Evolutionary conservation across 2,113 vertebrate species (phyloP), one percentile per base, ranked within the genome.

Genomic region (Triplophysa siluroides): DNA sequence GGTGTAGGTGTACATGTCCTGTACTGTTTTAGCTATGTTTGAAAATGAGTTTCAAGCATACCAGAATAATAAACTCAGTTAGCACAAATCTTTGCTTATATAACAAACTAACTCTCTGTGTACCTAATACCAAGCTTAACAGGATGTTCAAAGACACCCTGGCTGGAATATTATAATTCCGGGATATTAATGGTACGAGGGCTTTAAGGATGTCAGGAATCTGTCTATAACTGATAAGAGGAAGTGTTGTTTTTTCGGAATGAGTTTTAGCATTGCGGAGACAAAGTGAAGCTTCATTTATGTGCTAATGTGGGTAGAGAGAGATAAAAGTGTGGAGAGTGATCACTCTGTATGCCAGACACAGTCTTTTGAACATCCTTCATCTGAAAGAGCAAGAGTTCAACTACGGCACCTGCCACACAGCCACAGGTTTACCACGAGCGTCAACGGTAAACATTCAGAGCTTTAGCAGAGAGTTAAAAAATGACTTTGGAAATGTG

Each of bases 261-360:
- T 88, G 87, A 85, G 88, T 91, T 89, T 84, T 88, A 85, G 88
- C 88, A 89, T 85, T 52, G 19, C 71, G 85, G 90, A 92, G 90
- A 90, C 90, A 91, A 89, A 91, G 91, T 90, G 89, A 89, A 87
- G 90, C 91, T 91, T 93, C 91, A 93, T 93, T 93, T 93, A 93
- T 92, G 92, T 93, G 92, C 91, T 93, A 93, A 93, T 93, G 91
- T 91, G 87, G 88, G 85, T 84, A 89, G 68, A 69, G 81, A 85
- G 87, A 91, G 92, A 93, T 93, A 92, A 93, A 92, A 89, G 89
- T 88, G 81, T 81, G 87, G 89, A 88, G 87, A 90, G 90, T 88
- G 88, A 93, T 93, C 91, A 91, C 90, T 91, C 89, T 83, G 76
- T 89, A 88, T 92, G 92, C 92, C 91, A 91, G 90, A 88, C 88